A percentile compares a stretch with the other conserved stretches of the same genome.
These are phyloP conservation scores for Idaea dimidiata DNA, from an alignment of 2,888 invertebrate genomes.

Conservation along the genomic window DNA sequence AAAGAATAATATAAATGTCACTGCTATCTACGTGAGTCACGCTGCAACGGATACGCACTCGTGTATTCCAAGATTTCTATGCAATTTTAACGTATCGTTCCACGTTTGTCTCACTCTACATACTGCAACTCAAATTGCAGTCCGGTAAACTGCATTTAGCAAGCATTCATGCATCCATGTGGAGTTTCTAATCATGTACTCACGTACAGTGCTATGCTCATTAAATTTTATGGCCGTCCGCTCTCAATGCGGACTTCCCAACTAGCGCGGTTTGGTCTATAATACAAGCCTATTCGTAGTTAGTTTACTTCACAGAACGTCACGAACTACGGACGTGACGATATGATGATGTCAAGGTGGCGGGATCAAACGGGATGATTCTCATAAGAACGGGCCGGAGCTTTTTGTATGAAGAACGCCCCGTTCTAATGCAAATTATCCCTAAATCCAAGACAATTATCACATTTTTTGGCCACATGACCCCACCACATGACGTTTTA, in stretches of 20 bases:
- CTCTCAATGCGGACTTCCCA: background rate
- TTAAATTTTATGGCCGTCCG: background rate
- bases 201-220: background rate
- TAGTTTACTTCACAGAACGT: too few species aligned
- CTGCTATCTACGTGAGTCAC: conserved; percentile 10
- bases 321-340: too few species aligned
- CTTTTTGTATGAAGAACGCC: too few species aligned
- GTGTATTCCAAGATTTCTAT: conserved; percentile 7
- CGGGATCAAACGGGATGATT: too few species aligned
- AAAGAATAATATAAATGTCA: background rate
- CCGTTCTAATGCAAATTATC: too few species aligned
- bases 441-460: too few species aligned
- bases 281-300: too few species aligned
- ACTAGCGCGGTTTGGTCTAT: too few species aligned
- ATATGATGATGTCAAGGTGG: too few species aligned
- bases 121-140: conserved; percentile 27
- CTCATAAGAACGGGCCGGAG: too few species aligned
- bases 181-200: conserved; percentile 24
- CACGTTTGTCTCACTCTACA: conserved; percentile 42
- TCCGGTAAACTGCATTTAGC: conserved; percentile 34
- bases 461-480: too few species aligned
- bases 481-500: too few species aligned
- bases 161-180: conserved; percentile 26
- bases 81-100: conserved; percentile 32
- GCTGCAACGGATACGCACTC: conserved; percentile 17